Evolutionary conservation across 2,797 vertebrate species (phyloP).

Genomic region (Rhinatrema bivittatum): DNA sequence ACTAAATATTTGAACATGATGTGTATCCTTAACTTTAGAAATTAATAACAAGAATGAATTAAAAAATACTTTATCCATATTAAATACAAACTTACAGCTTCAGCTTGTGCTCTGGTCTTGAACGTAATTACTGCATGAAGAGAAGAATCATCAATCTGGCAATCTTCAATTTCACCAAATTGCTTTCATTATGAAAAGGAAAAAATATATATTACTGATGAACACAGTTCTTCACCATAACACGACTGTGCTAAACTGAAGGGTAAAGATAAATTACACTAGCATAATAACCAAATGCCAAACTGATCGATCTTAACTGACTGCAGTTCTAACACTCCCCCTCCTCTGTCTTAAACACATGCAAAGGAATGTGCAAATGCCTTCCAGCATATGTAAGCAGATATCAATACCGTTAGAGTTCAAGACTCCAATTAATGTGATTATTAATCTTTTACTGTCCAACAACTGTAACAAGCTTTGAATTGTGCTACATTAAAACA

Average conservation of each 20-base stretch:
- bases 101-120: constrained; percentile 85
- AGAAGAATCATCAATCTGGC: constrained; percentile 79
- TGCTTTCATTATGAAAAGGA: constrained; percentile 65
- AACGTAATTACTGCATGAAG: constrained; percentile 83
- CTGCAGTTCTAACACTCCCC: too few species aligned
- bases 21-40: background rate
- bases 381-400: too few species aligned
- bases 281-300: constrained; percentile 14
- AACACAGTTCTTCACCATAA: constrained; percentile 24
- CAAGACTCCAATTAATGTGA: too few species aligned
- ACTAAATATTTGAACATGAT: background rate
- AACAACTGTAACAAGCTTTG: too few species aligned
- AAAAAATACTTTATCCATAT: background rate
- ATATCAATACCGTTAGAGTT: too few species aligned
- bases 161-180: constrained; percentile 97
- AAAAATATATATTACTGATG: too few species aligned
- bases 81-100: constrained; percentile 72
- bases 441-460: too few species aligned
- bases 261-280: background rate
- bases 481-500: too few species aligned
- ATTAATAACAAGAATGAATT: background rate
- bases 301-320: too few species aligned
- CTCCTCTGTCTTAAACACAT: too few species aligned
- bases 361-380: too few species aligned
- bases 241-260: constrained; percentile 21